Conservation (phyloP, 1,140 invertebrate genomes). For the Drosophila repletoides region DNA sequence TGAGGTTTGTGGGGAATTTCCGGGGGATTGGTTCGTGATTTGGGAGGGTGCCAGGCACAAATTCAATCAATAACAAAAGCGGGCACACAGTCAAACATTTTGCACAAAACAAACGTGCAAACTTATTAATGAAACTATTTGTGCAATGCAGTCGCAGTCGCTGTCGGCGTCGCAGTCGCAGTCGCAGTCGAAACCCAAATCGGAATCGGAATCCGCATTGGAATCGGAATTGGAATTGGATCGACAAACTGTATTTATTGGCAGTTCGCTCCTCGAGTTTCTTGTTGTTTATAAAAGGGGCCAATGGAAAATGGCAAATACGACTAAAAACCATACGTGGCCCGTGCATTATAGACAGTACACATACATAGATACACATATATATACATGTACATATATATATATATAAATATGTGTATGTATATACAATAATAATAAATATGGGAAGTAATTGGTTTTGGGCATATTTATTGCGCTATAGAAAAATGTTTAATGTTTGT, state of each 20-base stretch:
- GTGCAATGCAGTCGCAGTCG: background rate
- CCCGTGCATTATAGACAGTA: background rate
- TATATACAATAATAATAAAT: constrained; percentile 8
- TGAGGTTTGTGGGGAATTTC: no score
- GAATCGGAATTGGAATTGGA: no score
- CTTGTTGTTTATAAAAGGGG: constrained; percentile 27
- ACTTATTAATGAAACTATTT: constrained; percentile 37
- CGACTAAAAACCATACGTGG: background rate
- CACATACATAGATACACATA: background rate
- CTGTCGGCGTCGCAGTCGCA: background rate
- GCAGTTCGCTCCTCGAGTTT: background rate
- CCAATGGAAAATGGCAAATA: constrained; percentile 8
- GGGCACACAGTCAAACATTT: constrained; percentile 21
- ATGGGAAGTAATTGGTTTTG: constrained; percentile 10
- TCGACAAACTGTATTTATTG: constrained; percentile 14
- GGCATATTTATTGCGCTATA: constrained; percentile 22
- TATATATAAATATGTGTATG: no score
- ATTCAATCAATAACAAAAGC: constrained; percentile 44
- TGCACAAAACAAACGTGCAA: constrained; percentile 22
- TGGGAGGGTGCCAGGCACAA: constrained; percentile 12
- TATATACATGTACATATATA: no score
- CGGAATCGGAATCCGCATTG: constrained; percentile 1
- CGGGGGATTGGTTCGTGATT: background rate
- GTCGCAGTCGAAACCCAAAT: background rate
- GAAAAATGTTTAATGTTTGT: constrained; percentile 14